Percentiles rank a stretch among this genome's conserved stretches.
phyloP scores from a whole-genome alignment of 1,140 invertebrate species.

The Listronotus bonariensis region DNA sequence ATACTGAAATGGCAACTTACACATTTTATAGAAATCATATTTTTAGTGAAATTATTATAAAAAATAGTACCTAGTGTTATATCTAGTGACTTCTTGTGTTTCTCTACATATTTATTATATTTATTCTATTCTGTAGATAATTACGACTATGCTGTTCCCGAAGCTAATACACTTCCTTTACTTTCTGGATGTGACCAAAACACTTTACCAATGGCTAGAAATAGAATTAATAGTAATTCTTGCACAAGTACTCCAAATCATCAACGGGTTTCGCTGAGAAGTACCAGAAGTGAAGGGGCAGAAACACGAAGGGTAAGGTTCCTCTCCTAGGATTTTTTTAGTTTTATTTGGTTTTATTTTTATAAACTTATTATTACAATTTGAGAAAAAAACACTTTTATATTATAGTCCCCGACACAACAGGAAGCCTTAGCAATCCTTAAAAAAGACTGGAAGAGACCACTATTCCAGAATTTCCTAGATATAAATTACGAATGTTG shows the following conservation, averaged over 20 bases:
- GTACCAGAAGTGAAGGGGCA: conserved; percentile 42
- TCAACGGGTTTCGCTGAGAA: conserved; percentile 39
- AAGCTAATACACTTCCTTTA: conserved; percentile 70
- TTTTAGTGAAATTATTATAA: too few species aligned
- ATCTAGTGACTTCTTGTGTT: too few species aligned
- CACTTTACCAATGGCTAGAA: conserved; percentile 44
- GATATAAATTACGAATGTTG: conserved; percentile 83
- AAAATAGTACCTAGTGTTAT: too few species aligned
- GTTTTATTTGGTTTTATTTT: too few species aligned
- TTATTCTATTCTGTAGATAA: conserved; percentile 49
- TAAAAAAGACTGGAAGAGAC: conserved; percentile 71
- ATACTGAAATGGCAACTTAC: too few species aligned
- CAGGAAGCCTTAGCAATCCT: conserved; percentile 72
- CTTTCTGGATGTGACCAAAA: conserved; percentile 55
- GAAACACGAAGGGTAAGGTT: conserved; percentile 39
- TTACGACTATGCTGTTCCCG: conserved; percentile 79
- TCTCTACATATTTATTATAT: too few species aligned
- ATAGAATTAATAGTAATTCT: conserved; percentile 41
- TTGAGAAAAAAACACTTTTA: too few species aligned
- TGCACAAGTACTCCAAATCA: conserved; percentile 32
- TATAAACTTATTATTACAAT: too few species aligned
- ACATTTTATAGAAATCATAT: too few species aligned
- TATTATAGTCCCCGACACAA: conserved; percentile 70
- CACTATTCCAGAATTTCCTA: conserved; percentile 78
- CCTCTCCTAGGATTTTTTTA: too few species aligned